A percentile compares a stretch with the other conserved stretches of the same genome.
These are phyloP conservation scores for Sympetrum striolatum DNA, from an alignment of 2,888 invertebrate species.

Conservation along the genomic window DNA sequence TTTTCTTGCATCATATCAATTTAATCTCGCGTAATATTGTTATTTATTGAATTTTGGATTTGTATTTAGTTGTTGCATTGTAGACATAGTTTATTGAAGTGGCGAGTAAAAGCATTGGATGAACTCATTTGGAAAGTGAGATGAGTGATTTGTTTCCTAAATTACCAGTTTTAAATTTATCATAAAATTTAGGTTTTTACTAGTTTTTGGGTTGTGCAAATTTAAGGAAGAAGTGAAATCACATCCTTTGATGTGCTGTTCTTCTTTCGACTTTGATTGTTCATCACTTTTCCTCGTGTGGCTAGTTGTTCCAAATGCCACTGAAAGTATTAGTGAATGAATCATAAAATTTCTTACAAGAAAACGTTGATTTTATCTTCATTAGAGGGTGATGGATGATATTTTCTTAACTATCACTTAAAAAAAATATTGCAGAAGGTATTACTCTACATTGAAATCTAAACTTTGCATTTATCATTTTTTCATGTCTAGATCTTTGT, in stretches of 20 bases:
- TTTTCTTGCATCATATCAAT: conserved; percentile 35
- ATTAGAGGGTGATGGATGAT: conserved; percentile 11
- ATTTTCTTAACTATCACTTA: background rate
- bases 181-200: conserved; percentile 4
- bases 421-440: background rate
- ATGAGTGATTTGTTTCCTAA: background rate
- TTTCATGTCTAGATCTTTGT: background rate
- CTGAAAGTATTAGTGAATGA: background rate
- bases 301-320: background rate
- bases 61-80: conserved; percentile 36
- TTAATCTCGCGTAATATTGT: conserved; percentile 18
- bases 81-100: conserved; percentile 35
- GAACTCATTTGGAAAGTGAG: conserved; percentile 6
- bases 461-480: conserved; percentile 26
- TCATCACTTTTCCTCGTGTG: background rate
- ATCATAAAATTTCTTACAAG: background rate
- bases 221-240: background rate
- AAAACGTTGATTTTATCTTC: conserved; percentile 7
- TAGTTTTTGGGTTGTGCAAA: conserved; percentile 32
- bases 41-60: conserved; percentile 36
- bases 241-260: background rate
- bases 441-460: background rate
- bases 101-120: background rate
- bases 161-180: background rate
- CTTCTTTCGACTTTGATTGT: conserved; percentile 2